A percentile compares a stretch with the other conserved stretches of the same genome.
These are phyloP conservation scores for Ophonus ardosiacus DNA, from an alignment of 2,888 invertebrate species.

Conservation along the genomic window DNA sequence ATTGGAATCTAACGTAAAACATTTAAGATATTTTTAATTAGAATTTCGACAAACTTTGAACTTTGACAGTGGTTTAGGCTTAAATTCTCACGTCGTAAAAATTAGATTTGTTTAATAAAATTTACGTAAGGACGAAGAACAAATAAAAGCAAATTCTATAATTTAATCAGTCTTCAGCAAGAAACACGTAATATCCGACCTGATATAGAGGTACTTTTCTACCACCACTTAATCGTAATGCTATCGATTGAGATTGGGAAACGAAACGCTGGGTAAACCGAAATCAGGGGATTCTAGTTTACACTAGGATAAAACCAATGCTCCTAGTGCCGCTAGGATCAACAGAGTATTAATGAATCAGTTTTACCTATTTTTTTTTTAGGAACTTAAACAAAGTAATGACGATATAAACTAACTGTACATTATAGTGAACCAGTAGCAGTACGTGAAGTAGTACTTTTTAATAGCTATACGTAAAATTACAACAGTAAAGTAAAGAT, in stretches of 20 bases:
- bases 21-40: not conserved
- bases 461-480: no score
- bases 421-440: no score
- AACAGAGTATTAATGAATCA: no score
- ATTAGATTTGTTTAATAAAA: slow-evolving; percentile 32
- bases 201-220: not conserved
- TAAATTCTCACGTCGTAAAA: slow-evolving; percentile 23
- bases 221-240: not conserved
- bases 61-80: slow-evolving; percentile 1
- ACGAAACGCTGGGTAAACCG: not conserved
- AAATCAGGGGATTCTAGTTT: not conserved
- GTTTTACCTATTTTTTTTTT: no score
- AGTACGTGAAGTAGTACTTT: no score
- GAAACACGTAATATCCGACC: not conserved
- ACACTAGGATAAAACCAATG: no score
- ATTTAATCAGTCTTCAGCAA: not conserved
- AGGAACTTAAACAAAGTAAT: no score
- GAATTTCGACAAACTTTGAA: slow-evolving; percentile 14
- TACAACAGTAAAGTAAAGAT: no score
- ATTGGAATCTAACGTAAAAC: not conserved
- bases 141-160: not conserved
- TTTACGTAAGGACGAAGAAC: not conserved
- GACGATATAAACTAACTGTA: no score
- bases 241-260: slow-evolving; percentile 60
- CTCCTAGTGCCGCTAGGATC: no score